Evolutionary conservation across 2,797 vertebrate genomes (phyloP).

Genomic region (Sparidentex hasta): DNA sequence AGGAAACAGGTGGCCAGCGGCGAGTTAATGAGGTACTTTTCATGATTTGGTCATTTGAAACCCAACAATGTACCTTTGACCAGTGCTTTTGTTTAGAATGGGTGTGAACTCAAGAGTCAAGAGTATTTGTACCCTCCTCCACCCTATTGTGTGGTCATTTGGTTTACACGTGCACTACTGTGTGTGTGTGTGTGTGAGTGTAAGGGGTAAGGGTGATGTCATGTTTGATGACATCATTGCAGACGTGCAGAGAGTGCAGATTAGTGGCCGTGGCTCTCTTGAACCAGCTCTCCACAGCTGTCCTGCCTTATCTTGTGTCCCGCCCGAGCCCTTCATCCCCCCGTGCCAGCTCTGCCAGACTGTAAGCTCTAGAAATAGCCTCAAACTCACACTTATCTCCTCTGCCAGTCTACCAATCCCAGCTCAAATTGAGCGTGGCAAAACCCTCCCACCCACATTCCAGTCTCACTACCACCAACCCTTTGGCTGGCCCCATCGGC

Average conservation of each 20-base stretch:
- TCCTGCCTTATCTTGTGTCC: slow-evolving; percentile 59
- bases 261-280: slow-evolving; percentile 48
- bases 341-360: slow-evolving; percentile 44
- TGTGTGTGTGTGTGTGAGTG: not conserved
- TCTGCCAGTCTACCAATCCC: slow-evolving; percentile 67
- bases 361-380: slow-evolving; percentile 70
- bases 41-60: slow-evolving; percentile 28
- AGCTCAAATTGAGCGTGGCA: slow-evolving; percentile 68
- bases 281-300: slow-evolving; percentile 58
- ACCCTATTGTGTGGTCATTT: slow-evolving; percentile 44
- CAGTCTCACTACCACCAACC: slow-evolving; percentile 49
- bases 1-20: slow-evolving; percentile 59
- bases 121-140: slow-evolving; percentile 23
- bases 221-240: slow-evolving; percentile 79
- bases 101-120: slow-evolving; percentile 16
- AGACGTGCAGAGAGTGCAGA: slow-evolving; percentile 72
- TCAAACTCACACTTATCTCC: slow-evolving; percentile 41
- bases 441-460: slow-evolving; percentile 62
- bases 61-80: slow-evolving; percentile 25
- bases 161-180: slow-evolving; percentile 9
- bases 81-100: slow-evolving; percentile 31
- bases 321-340: slow-evolving; percentile 46
- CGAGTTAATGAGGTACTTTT: not conserved
- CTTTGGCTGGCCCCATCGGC: slow-evolving; percentile 52
- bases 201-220: slow-evolving; percentile 74